Conservation (phyloP, 2,888 invertebrate species). For the Autographa pulchrina region DNA sequence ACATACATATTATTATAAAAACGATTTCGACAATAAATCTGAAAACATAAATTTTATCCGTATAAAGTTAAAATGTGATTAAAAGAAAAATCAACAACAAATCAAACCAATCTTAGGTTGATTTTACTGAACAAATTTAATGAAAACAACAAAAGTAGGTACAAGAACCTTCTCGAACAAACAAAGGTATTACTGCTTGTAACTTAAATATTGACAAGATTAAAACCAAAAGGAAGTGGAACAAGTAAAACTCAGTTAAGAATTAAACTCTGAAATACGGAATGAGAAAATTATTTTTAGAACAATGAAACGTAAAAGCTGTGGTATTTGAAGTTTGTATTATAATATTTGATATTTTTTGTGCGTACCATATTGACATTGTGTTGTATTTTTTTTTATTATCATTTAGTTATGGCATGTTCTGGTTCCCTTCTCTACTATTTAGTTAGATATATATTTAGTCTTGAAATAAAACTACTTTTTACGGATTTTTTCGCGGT, state of each 20-base stretch:
- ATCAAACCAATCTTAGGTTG: background rate
- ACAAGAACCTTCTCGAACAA: background rate
- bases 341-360: no score
- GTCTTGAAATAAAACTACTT: no score
- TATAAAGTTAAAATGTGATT: no score
- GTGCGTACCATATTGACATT: no score
- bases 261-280: background rate
- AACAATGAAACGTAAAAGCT: background rate
- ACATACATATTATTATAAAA: no score
- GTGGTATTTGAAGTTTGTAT: background rate
- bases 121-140: background rate
- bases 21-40: no score
- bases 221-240: conserved; percentile 9
- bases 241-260: background rate
- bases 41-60: no score
- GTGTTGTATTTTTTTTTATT: no score
- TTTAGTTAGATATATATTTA: no score
- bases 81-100: background rate
- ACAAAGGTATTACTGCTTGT: background rate
- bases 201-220: conserved; percentile 35
- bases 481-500: no score
- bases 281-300: background rate
- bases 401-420: no score
- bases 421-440: no score
- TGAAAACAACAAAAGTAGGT: background rate